Evolutionary conservation across 2,113 vertebrate genomes (phyloP).

Genomic region (Nothocercus nigrocapillus): DNA sequence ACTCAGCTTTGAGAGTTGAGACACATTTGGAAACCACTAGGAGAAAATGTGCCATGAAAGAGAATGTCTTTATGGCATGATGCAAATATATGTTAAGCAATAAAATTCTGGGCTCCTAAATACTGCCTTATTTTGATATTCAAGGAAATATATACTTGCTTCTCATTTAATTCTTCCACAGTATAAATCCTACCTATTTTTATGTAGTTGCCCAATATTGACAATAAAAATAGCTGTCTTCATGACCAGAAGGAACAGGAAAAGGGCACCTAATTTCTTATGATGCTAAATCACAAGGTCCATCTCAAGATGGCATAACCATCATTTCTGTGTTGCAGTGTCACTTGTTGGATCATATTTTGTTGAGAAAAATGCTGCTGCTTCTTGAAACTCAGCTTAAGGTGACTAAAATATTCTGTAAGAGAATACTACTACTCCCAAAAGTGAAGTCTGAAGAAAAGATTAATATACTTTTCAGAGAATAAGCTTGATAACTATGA

Average conservation of each 20-base stretch:
- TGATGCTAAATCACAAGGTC: background rate
- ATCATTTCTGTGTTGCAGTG: background rate
- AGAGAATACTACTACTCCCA: slow-evolving; percentile 22
- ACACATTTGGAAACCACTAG: slow-evolving; percentile 58
- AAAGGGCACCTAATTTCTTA: slow-evolving; percentile 1
- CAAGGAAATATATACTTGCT: slow-evolving; percentile 47
- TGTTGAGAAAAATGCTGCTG: background rate
- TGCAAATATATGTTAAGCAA: slow-evolving; percentile 63
- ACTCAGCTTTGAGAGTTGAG: slow-evolving; percentile 3
- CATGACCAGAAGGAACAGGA: slow-evolving; percentile 21
- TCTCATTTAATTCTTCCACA: slow-evolving; percentile 64
- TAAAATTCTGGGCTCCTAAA: slow-evolving; percentile 58
- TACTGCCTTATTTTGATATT: slow-evolving; percentile 69
- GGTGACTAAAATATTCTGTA: background rate
- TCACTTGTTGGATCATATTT: slow-evolving; percentile 2
- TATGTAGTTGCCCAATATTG: slow-evolving; percentile 35
- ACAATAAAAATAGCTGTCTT: slow-evolving; percentile 50
- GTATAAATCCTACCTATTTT: slow-evolving; percentile 53
- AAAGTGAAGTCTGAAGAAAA: slow-evolving; percentile 39
- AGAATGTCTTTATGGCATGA: slow-evolving; percentile 41
- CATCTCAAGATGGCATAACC: background rate
- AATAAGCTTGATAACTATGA: slow-evolving; percentile 9
- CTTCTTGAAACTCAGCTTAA: slow-evolving; percentile 5
- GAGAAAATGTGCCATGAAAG: slow-evolving; percentile 57
- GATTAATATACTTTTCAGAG: slow-evolving; percentile 35